phyloP scores from a whole-genome alignment of 2,888 invertebrate genomes.

The Cosmia trapezina region DNA sequence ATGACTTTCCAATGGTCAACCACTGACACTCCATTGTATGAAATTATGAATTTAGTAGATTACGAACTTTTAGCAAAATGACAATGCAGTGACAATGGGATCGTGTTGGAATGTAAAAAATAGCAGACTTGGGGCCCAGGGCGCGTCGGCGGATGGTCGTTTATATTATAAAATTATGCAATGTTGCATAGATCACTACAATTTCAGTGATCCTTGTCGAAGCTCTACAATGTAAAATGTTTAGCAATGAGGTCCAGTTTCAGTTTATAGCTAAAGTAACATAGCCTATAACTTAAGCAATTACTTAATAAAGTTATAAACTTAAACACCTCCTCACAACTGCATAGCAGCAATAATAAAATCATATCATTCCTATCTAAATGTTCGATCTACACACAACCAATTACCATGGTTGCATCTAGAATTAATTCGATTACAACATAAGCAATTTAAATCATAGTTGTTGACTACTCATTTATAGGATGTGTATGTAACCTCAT shows the following conservation, averaged over 20 bases:
- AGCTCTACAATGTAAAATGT: background rate
- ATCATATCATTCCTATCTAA: slow-evolving; percentile 44
- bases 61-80: too few relatives aligned
- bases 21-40: too few relatives aligned
- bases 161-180: background rate
- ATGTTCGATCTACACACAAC: slow-evolving; percentile 40
- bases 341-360: slow-evolving; percentile 11
- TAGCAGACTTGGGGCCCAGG: too few relatives aligned
- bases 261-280: background rate
- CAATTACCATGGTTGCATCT: slow-evolving; percentile 42
- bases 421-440: slow-evolving; percentile 54
- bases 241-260: background rate
- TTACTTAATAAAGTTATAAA: slow-evolving; percentile 38
- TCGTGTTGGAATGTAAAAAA: too few relatives aligned
- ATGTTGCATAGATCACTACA: background rate
- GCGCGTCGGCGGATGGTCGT: background rate
- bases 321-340: slow-evolving; percentile 18
- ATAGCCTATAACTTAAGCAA: background rate
- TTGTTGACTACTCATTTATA: slow-evolving; percentile 17
- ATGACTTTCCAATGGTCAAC: too few relatives aligned
- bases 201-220: background rate
- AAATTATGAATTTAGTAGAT: too few relatives aligned
- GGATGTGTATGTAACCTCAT: slow-evolving; percentile 23
- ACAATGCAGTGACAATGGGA: too few relatives aligned
- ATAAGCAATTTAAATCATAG: slow-evolving; percentile 41